Base-by-base conservation (phyloP, 2,888 invertebrate genomes). In the Vanessa cardui region DNA sequence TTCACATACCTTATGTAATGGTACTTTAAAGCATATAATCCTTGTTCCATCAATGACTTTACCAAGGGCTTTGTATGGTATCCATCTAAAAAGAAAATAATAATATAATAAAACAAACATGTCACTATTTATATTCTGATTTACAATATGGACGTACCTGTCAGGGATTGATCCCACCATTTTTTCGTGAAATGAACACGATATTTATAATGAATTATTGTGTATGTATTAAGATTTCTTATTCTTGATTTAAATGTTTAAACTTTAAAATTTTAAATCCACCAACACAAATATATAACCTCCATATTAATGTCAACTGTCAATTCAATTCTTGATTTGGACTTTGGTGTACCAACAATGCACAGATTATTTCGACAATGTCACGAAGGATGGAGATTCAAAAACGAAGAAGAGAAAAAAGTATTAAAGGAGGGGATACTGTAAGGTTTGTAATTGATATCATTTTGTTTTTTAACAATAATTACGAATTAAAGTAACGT, bases 1-100 rank as follows among this genome's bases (percentile, higher is more conserved):
- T 47, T n/a, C 9, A 80, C 90, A 83, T 79, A 93, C 93, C 83
- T 80, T 84, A 76, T 78, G 81, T 1, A 93, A 77, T 21, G 97
- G 97, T 44, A 96, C 96, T 89, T 97, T 97, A 83, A 96, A 96
- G 70, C 96, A 94, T 76, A 97, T 88, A 74, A 97, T 94, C 73
- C 94, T 94, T 6, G 96, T 96, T 20, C 95, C 95, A 68, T 93
- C 89, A 64, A 97, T 95, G 21, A 94, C 90, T 60, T 91, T 86
- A 44, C 96, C 96, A 79, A 94, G 89, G 15, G 94, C 86, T 76
- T 90, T 92, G 81, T 95, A 95, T 8, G 93, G 87, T 76, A 93
- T 81, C 96, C 96, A 96, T 80, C 95, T 95, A 85, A 94, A 56
- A 56, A 18, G 16, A 18, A 16, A 56, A 33, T 39, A 31, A 2